These are phyloP conservation scores for Drosophila leontia DNA, from an alignment of 1,140 invertebrate genomes.

Conservation along the genomic window DNA sequence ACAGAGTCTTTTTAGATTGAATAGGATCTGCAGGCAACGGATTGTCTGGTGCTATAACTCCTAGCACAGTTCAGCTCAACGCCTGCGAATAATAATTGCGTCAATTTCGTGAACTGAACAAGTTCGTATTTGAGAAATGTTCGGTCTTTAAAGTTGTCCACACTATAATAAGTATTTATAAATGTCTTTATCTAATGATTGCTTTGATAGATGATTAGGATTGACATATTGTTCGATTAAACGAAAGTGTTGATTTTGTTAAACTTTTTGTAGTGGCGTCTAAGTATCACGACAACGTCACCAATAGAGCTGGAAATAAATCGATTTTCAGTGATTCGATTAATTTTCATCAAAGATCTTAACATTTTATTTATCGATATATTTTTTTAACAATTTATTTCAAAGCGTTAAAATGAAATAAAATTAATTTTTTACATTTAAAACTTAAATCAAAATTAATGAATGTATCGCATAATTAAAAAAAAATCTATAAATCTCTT, in stretches of 20 bases:
- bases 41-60: conserved; percentile 51
- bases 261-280: neutral
- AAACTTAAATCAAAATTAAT: too few relatives aligned
- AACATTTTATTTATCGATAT: too few relatives aligned
- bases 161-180: conserved; percentile 19
- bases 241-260: neutral
- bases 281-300: neutral
- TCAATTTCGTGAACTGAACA: conserved; percentile 77
- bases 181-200: conserved; percentile 9
- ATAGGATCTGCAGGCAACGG: conserved; percentile 49
- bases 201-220: neutral
- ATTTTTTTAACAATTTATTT: too few relatives aligned
- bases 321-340: too few relatives aligned
- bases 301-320: neutral
- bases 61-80: conserved; percentile 54
- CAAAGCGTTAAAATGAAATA: too few relatives aligned
- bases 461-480: too few relatives aligned
- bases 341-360: too few relatives aligned
- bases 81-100: conserved; percentile 54
- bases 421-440: too few relatives aligned
- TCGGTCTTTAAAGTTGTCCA: conserved; percentile 76
- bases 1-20: neutral
- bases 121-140: conserved; percentile 64
- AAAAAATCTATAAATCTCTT: too few relatives aligned
- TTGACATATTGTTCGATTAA: neutral